Evolutionary conservation across 2,888 invertebrate genomes (phyloP).

Genomic region (Tanytarsus gracilentus): DNA sequence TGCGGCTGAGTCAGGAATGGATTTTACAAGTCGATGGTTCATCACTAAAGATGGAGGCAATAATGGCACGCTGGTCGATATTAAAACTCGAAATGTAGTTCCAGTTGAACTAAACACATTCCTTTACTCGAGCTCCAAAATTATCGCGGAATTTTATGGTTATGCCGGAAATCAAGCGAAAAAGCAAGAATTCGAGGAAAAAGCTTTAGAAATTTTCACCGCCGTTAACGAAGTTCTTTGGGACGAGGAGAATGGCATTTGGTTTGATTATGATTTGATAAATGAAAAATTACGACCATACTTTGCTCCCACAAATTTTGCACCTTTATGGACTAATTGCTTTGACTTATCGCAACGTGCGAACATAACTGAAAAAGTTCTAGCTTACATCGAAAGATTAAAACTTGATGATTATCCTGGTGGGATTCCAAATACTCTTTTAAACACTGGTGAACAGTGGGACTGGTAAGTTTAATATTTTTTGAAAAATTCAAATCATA

Average conservation of each 20-base stretch:
- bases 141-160: conserved; percentile 59
- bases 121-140: conserved; percentile 71
- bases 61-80: conserved; percentile 59
- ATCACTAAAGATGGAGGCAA: conserved; percentile 56
- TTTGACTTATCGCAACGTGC: conserved; percentile 52
- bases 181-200: conserved; percentile 50
- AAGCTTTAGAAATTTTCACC: conserved; percentile 56
- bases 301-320: conserved; percentile 71
- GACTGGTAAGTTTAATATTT: conserved; percentile 47
- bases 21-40: conserved; percentile 89
- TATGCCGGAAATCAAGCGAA: conserved; percentile 51
- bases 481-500: conserved; percentile 15
- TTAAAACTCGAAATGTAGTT: conserved; percentile 70
- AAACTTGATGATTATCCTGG: conserved; percentile 56
- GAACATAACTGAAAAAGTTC: conserved; percentile 50
- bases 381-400: conserved; percentile 60
- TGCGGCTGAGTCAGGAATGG: conserved; percentile 93
- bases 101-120: conserved; percentile 89
- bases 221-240: conserved; percentile 57
- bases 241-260: conserved; percentile 76
- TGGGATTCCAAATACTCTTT: conserved; percentile 70
- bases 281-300: conserved; percentile 58
- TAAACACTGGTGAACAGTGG: conserved; percentile 81
- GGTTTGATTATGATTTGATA: conserved; percentile 76
- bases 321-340: conserved; percentile 73